Evolutionary conservation across 2,113 vertebrate genomes (phyloP).

Genomic region (Lucifuga dentata): DNA sequence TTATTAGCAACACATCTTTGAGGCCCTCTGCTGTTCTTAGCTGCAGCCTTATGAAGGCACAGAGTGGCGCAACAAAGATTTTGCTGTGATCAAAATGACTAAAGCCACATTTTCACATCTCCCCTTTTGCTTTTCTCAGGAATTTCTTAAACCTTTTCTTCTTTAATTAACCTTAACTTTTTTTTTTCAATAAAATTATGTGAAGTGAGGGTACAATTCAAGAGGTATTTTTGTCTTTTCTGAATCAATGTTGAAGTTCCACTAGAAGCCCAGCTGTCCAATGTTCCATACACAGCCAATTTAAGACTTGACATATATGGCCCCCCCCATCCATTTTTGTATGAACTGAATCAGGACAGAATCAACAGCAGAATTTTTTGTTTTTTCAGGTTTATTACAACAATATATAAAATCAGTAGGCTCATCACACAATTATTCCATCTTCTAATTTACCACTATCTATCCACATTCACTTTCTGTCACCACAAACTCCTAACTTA

Average conservation of each 20-base stretch:
- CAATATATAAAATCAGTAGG: conserved; percentile 65
- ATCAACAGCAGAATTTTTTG: not conserved
- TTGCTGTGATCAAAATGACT: conserved; percentile 20
- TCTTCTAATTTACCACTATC: conserved; percentile 29
- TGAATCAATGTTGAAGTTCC: not conserved
- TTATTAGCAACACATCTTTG: conserved; percentile 8
- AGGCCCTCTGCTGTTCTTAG: conserved; percentile 16
- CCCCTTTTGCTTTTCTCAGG: conserved; percentile 67
- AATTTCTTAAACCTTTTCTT: conserved; percentile 54
- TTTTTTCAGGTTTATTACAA: conserved; percentile 63
- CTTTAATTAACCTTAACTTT: conserved; percentile 42
- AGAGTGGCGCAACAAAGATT: conserved; percentile 12
- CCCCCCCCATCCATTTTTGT: not conserved
- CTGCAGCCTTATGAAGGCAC: conserved; percentile 40
- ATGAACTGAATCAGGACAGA: not conserved
- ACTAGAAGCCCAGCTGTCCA: conserved; percentile 16
- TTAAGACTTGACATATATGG: conserved; percentile 28
- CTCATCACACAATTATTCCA: conserved; percentile 27
- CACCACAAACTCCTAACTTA: not conserved
- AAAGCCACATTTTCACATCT: conserved; percentile 22
- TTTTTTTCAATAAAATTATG: conserved; percentile 71
- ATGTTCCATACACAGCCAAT: conserved; percentile 28
- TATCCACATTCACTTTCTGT: conserved; percentile 30
- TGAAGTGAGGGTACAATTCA: conserved; percentile 5
- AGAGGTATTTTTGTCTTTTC: conserved; percentile 3